phyloP scores from a whole-genome alignment of 2,888 invertebrate genomes.

The Meliscaeva auricollis region DNA sequence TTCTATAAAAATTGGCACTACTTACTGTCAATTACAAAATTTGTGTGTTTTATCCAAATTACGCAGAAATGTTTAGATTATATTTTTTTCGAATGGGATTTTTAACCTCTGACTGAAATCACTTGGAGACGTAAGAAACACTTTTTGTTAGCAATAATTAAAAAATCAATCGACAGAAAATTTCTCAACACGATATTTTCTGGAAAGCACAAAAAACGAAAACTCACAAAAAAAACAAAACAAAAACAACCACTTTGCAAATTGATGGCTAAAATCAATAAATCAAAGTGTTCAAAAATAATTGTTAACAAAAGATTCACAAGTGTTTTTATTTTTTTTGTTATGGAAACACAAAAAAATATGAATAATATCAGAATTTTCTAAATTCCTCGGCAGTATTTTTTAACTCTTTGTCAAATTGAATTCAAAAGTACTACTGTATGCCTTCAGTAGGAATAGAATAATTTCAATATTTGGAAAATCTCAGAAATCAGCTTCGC shows the following conservation, averaged over 20 bases:
- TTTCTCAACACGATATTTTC: slow-evolving; percentile 26
- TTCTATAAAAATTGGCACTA: background rate
- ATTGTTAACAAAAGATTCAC: background rate
- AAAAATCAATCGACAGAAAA: slow-evolving; percentile 46
- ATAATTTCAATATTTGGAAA: slow-evolving; percentile 22
- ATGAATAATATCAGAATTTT: background rate
- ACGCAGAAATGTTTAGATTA: background rate
- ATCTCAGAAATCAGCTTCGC: slow-evolving; percentile 18
- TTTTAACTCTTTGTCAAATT: background rate
- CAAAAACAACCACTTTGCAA: slow-evolving; percentile 65
- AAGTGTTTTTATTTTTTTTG: background rate
- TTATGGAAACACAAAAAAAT: no score
- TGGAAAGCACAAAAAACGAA: slow-evolving; percentile 11
- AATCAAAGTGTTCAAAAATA: slow-evolving; percentile 40
- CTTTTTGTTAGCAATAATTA: background rate
- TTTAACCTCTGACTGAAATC: background rate
- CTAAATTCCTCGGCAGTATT: background rate
- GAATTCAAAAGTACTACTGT: background rate
- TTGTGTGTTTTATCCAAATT: background rate
- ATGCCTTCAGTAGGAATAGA: background rate
- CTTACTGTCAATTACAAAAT: slow-evolving; percentile 5
- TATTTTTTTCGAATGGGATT: background rate
- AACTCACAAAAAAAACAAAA: slow-evolving; percentile 27
- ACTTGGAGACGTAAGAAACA: no score
- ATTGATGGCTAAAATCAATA: slow-evolving; percentile 46